A percentile compares a stretch with the other conserved stretches of the same genome.
phyloP scores from a whole-genome alignment of 2,888 invertebrate genomes.

The Oligia latruncula region DNA sequence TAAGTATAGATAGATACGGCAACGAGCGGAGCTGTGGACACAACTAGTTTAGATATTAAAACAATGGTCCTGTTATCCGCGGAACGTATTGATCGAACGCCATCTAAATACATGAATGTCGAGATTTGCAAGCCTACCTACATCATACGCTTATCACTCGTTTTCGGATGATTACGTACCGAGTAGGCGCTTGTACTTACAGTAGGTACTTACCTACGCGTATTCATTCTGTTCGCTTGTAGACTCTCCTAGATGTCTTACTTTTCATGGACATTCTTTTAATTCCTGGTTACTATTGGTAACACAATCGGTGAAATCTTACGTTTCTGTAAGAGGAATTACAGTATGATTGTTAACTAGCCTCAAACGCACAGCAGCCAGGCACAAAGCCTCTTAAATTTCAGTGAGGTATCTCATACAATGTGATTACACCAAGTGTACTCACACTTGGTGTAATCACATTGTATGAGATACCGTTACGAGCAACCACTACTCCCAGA shows the following conservation, averaged over 20 bases:
- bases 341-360: neutral
- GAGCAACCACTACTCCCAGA: neutral
- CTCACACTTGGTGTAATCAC: neutral
- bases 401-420: too few species aligned
- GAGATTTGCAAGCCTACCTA: slow-evolving; percentile 19
- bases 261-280: neutral
- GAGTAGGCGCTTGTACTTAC: neutral
- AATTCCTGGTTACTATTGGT: neutral
- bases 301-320: neutral
- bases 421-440: too few species aligned
- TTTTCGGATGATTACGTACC: slow-evolving; percentile 24
- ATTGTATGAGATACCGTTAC: neutral
- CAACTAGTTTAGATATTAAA: neutral
- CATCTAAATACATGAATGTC: slow-evolving; percentile 23
- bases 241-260: neutral
- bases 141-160: slow-evolving; percentile 49
- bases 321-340: neutral
- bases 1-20: neutral
- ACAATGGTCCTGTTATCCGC: slow-evolving; percentile 19
- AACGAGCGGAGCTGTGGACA: neutral
- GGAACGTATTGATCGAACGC: slow-evolving; percentile 7
- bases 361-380: neutral
- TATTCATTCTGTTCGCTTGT: neutral
- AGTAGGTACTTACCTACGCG: neutral
- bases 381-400: neutral